A percentile compares a stretch with the other conserved stretches of the same genome.
phyloP scores from a whole-genome alignment of 2,888 invertebrate species.

The Sphaerophoria rueppellii region DNA sequence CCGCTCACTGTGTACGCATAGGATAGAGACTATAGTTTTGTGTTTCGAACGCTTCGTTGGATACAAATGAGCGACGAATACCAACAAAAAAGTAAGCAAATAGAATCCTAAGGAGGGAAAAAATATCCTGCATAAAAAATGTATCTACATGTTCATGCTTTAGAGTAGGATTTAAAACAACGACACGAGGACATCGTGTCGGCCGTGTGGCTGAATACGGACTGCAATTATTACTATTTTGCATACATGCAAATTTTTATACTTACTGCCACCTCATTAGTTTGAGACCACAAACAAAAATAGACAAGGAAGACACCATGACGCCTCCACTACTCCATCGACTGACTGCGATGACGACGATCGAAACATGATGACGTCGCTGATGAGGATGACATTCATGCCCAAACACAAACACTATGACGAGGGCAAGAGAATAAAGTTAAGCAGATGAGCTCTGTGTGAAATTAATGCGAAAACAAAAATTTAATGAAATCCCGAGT shows the following conservation, averaged over 20 bases:
- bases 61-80: constrained; percentile 55
- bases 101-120: constrained; percentile 1
- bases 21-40: constrained; percentile 50
- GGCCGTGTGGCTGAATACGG: constrained; percentile 64
- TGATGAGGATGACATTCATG: not conserved
- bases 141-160: constrained; percentile 9
- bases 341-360: not conserved
- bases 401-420: no score
- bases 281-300: constrained; percentile 59
- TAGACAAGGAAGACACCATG: constrained; percentile 35
- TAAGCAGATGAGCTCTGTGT: no score
- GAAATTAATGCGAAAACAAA: no score
- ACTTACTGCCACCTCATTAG: constrained; percentile 73
- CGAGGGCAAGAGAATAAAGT: no score
- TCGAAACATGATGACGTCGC: not conserved
- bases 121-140: not conserved
- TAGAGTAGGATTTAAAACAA: no score
- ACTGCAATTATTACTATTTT: constrained; percentile 67
- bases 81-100: constrained; percentile 26
- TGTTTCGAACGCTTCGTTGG: constrained; percentile 56
- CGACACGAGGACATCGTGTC: constrained; percentile 48
- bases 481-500: no score
- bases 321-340: not conserved
- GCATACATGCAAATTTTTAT: constrained; percentile 69
- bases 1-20: not conserved